Evolutionary conservation across 2,113 vertebrate species (phyloP).

Genomic region (Dromaius novaehollandiae): DNA sequence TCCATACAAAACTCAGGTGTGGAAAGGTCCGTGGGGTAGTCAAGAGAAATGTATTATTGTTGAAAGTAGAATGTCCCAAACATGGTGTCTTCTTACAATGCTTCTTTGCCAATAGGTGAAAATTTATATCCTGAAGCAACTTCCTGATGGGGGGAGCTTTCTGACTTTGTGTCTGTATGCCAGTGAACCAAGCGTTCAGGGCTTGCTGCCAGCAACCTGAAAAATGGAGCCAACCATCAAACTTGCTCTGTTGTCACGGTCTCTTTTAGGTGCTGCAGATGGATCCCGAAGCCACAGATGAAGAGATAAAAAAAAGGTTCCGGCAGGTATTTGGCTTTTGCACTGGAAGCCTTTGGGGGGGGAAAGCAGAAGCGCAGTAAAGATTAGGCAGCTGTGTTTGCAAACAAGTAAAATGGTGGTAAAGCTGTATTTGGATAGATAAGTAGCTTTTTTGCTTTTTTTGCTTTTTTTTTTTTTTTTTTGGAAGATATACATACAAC

Average conservation of each 20-base stretch:
- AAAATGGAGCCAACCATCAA: background rate
- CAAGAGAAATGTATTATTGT: background rate
- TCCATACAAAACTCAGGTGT: background rate
- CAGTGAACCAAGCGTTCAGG: background rate
- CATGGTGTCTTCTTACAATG: background rate
- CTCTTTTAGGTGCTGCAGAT: slow-evolving; percentile 90
- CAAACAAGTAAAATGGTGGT: background rate
- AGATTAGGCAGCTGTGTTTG: background rate
- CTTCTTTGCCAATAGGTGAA: background rate
- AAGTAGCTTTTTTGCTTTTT: background rate
- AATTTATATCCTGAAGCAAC: background rate
- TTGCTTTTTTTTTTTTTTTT: no score
- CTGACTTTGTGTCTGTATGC: background rate
- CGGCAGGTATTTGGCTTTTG: slow-evolving; percentile 82
- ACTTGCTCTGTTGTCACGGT: background rate
- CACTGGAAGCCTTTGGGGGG: background rate
- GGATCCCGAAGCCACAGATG: slow-evolving; percentile 96
- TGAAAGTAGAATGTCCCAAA: background rate
- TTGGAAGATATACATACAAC: background rate
- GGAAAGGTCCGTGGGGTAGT: background rate
- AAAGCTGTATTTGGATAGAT: background rate
- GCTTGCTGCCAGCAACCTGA: background rate
- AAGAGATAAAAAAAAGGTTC: slow-evolving; percentile 97
- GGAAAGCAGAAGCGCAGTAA: background rate
- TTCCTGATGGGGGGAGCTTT: background rate